A percentile compares a stretch with the other conserved stretches of the same genome.
These are phyloP conservation scores for Polypedilum pembai DNA, from an alignment of 1,140 invertebrate species.

Conservation along the genomic window DNA sequence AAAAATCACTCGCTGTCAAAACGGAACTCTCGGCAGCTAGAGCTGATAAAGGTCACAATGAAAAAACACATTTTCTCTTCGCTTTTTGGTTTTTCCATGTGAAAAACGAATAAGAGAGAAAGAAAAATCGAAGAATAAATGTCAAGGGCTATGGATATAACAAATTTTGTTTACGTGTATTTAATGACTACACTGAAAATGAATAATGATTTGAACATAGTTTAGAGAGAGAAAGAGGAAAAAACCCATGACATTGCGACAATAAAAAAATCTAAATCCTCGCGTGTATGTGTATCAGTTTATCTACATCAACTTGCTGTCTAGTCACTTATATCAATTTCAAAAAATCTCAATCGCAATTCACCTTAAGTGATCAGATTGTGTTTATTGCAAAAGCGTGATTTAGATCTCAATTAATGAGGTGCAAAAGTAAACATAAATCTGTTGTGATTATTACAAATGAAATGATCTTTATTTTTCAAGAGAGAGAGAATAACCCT, in stretches of 20 bases:
- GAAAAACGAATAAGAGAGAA: neutral
- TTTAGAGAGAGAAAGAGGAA: neutral
- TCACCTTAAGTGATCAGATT: no score
- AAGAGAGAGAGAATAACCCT: no score
- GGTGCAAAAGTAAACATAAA: no score
- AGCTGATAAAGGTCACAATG: neutral
- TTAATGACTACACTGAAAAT: slow-evolving; percentile 13
- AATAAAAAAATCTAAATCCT: neutral
- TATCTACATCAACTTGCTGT: no score
- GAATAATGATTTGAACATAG: neutral
- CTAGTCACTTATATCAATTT: no score
- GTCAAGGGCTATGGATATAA: slow-evolving; percentile 11
- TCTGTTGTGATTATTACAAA: no score
- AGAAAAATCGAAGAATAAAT: slow-evolving; percentile 8
- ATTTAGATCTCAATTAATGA: no score
- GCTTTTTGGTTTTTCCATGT: slow-evolving; percentile 1
- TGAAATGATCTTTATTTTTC: no score
- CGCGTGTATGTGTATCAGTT: neutral
- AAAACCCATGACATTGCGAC: neutral
- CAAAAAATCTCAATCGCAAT: no score
- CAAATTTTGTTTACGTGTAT: slow-evolving; percentile 13
- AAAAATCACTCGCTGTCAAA: neutral
- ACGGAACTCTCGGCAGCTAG: neutral
- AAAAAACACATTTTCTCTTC: slow-evolving; percentile 1
- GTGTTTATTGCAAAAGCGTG: no score